phyloP scores from a whole-genome alignment of 2,113 vertebrate genomes.

The Meles meles region DNA sequence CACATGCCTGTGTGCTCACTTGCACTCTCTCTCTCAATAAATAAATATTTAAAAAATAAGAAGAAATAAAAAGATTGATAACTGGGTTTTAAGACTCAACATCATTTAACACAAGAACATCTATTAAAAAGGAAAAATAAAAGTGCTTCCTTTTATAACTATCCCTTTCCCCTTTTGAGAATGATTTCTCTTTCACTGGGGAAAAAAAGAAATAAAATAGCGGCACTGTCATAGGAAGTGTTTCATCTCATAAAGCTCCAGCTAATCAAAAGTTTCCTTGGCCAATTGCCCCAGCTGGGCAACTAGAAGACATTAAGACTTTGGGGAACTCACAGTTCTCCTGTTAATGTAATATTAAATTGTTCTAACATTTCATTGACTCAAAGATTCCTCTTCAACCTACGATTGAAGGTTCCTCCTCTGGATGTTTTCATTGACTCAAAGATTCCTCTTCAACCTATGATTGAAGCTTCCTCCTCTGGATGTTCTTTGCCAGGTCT shows the following conservation, averaged over 20 bases:
- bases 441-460: conserved; percentile 14
- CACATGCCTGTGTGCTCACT: not conserved
- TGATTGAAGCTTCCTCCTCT: conserved; percentile 37
- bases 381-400: conserved; percentile 52
- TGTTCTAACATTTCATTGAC: conserved; percentile 65
- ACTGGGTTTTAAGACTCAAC: not conserved
- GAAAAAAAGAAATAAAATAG: not conserved
- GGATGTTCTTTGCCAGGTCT: conserved; percentile 22
- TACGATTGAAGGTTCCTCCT: too few species aligned
- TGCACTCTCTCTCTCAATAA: not conserved
- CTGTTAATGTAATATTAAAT: conserved; percentile 61
- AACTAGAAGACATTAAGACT: conserved; percentile 59
- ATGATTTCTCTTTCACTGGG: conserved; percentile 43
- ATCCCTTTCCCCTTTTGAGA: conserved; percentile 20
- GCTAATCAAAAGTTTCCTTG: conserved; percentile 69
- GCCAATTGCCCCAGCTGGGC: conserved; percentile 44
- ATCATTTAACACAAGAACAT: conserved; percentile 44
- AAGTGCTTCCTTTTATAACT: not conserved
- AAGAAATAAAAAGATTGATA: not conserved
- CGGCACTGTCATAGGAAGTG: conserved; percentile 54
- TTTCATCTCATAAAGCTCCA: conserved; percentile 58
- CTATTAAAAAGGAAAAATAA: conserved; percentile 15
- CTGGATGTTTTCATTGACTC: conserved; percentile 66
- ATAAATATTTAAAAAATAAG: not conserved
- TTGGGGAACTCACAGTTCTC: conserved; percentile 52